phyloP scores from a whole-genome alignment of 2,888 invertebrate species.

The Temnothorax rugatulus region DNA sequence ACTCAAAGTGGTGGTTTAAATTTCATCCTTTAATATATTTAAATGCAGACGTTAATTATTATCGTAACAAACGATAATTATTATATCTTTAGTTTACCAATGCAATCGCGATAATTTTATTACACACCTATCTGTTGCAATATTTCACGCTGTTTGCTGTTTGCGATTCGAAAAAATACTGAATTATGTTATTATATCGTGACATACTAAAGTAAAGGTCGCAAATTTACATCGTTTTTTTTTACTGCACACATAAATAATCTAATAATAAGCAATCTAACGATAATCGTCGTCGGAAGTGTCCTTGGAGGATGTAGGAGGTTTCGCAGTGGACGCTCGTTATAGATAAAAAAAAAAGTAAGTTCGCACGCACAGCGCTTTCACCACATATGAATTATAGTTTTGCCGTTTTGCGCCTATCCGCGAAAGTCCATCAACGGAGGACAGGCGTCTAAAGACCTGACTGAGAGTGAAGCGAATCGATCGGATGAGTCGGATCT shows the following conservation, averaged over 20 bases:
- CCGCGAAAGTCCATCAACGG: constrained; percentile 11
- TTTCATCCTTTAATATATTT: too few species aligned
- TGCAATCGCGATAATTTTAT: neutral
- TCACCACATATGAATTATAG: constrained; percentile 26
- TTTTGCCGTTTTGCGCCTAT: constrained; percentile 4
- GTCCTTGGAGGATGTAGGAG: neutral
- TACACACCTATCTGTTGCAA: neutral
- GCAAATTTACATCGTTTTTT: too few species aligned
- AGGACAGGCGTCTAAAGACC: neutral
- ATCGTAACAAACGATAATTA: neutral
- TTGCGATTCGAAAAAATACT: neutral
- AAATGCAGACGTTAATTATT: neutral
- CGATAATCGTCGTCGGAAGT: neutral
- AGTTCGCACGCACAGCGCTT: neutral
- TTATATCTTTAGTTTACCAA: neutral
- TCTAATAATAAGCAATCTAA: neutral
- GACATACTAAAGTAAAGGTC: neutral
- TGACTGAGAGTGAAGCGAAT: constrained; percentile 23
- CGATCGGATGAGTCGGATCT: neutral
- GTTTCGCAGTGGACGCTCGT: neutral
- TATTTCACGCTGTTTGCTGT: neutral
- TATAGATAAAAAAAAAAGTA: neutral
- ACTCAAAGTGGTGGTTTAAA: too few species aligned
- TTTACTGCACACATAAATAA: neutral
- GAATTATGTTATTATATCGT: neutral